These are phyloP conservation scores for Neodiprion virginianus DNA, from an alignment of 1,140 invertebrate genomes.

Conservation along the genomic window DNA sequence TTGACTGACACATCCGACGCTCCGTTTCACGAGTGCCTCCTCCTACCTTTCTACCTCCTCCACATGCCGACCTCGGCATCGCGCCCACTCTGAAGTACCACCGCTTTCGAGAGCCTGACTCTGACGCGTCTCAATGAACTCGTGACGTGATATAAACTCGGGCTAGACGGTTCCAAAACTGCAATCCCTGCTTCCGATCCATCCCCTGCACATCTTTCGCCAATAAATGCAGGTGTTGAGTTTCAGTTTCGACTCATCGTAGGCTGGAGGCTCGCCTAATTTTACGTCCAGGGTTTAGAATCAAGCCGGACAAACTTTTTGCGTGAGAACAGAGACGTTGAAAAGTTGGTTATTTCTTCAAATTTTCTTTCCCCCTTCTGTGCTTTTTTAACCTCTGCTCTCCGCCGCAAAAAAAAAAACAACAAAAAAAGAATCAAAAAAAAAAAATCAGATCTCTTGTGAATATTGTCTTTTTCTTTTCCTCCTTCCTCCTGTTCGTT, in stretches of 20 bases:
- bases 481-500: background rate
- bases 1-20: constrained; percentile 2
- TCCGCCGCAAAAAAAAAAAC: constrained; percentile 38
- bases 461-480: background rate
- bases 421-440: constrained; percentile 18
- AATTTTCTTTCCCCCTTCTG: constrained; percentile 19
- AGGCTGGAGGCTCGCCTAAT: no score
- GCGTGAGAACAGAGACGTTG: constrained; percentile 14
- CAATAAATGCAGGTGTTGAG: background rate
- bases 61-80: background rate
- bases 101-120: constrained; percentile 1
- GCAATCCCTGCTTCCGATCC: no score
- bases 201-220: background rate
- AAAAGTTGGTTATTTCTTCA: constrained; percentile 26
- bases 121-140: constrained; percentile 2
- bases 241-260: background rate
- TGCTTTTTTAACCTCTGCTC: background rate
- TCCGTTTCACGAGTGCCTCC: background rate
- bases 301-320: constrained; percentile 15
- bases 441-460: background rate
- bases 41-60: background rate
- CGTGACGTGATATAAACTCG: background rate
- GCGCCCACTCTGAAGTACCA: background rate
- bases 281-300: constrained; percentile 7
- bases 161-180: background rate